phyloP scores from a whole-genome alignment of 2,797 vertebrate species.

The Xenops minutus region DNA sequence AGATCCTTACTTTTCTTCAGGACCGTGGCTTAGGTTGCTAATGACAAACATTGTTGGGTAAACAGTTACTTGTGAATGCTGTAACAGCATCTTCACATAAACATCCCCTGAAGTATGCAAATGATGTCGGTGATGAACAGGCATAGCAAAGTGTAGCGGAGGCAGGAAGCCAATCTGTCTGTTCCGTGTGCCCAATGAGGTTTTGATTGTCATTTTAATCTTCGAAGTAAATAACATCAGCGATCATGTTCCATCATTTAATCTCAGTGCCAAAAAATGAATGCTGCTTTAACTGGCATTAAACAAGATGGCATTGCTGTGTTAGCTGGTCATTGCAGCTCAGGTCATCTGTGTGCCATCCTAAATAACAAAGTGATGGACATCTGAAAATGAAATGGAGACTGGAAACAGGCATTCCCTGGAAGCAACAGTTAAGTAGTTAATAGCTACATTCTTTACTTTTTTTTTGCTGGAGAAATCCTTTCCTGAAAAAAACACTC shows the following conservation, averaged over 20 bases:
- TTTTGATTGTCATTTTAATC: constrained; percentile 60
- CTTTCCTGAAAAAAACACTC: background rate
- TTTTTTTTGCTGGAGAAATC: background rate
- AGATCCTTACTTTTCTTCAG: background rate
- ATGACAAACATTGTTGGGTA: background rate
- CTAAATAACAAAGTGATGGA: background rate
- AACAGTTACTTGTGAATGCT: background rate
- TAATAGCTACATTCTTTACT: background rate
- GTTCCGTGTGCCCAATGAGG: constrained; percentile 27
- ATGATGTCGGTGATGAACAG: background rate
- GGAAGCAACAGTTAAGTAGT: background rate
- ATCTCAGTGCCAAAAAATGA: constrained; percentile 8
- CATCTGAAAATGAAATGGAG: background rate
- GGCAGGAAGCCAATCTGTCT: constrained; percentile 37
- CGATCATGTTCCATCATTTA: background rate
- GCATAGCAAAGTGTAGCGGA: background rate
- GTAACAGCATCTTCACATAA: background rate
- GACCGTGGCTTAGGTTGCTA: background rate
- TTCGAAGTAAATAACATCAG: constrained; percentile 42
- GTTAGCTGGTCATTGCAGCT: background rate
- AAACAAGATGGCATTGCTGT: background rate
- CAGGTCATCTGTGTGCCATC: background rate
- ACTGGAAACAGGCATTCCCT: background rate
- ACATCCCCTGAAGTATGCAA: constrained; percentile 20
- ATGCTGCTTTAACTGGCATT: background rate